Conservation (phyloP, 1,140 invertebrate species). For the Drosophila nasuta region DNA sequence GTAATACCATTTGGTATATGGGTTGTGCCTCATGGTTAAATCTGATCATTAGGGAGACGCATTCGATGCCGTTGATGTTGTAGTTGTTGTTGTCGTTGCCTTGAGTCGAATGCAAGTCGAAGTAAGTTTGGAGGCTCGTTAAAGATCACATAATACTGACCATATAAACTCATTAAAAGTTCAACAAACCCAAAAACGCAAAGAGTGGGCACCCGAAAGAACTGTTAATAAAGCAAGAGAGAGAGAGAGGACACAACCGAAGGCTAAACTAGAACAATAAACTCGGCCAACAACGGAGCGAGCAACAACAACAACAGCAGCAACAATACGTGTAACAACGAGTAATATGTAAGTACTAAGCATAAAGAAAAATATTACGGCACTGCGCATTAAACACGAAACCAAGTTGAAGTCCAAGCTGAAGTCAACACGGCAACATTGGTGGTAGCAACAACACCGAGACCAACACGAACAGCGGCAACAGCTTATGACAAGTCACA, state of each 20-base stretch:
- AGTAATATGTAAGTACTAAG: constrained; percentile 59
- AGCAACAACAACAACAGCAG: constrained; percentile 26
- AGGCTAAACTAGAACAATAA: constrained; percentile 72
- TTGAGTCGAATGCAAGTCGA: constrained; percentile 15
- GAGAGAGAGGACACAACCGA: constrained; percentile 19
- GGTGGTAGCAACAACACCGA: background rate
- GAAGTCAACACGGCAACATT: constrained; percentile 9
- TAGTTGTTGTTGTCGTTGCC: no score
- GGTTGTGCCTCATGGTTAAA: no score
- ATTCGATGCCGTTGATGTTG: no score
- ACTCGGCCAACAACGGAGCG: constrained; percentile 58
- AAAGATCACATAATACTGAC: constrained; percentile 58
- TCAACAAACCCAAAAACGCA: constrained; percentile 67
- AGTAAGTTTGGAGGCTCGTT: constrained; percentile 57
- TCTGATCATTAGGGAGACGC: no score
- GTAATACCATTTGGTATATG: no score
- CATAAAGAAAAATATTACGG: constrained; percentile 74
- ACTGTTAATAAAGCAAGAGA: constrained; percentile 49
- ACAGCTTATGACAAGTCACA: constrained; percentile 64
- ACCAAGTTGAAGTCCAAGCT: constrained; percentile 25
- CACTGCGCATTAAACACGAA: constrained; percentile 68
- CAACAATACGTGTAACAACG: constrained; percentile 13
- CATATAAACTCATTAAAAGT: constrained; percentile 74
- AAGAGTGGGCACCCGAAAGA: constrained; percentile 44
- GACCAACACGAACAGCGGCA: constrained; percentile 6